Percentiles rank a stretch among this genome's conserved stretches.
phyloP scores from a whole-genome alignment of 2,888 invertebrate species.

The Zygaena filipendulae region DNA sequence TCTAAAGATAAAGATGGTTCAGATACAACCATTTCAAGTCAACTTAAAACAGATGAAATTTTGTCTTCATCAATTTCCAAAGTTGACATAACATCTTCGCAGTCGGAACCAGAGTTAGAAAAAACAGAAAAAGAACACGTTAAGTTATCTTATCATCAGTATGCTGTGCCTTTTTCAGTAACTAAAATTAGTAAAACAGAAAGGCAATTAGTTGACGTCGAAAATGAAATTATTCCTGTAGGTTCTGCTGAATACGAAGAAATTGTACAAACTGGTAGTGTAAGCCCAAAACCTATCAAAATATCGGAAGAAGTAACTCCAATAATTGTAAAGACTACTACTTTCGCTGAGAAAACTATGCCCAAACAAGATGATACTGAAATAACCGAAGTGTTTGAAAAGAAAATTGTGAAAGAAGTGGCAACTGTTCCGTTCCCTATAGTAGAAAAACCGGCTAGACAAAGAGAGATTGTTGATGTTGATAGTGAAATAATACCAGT shows the following conservation, averaged over 20 bases:
- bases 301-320: conserved; percentile 29
- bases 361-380: conserved; percentile 20
- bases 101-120: conserved; percentile 35
- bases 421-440: conserved; percentile 59
- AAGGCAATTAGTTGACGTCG: conserved; percentile 59
- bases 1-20: conserved; percentile 48
- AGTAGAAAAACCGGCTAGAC: conserved; percentile 50
- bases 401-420: conserved; percentile 38
- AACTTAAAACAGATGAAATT: conserved; percentile 52
- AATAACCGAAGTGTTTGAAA: conserved; percentile 39
- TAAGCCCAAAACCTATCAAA: conserved; percentile 43
- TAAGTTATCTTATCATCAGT: conserved; percentile 26
- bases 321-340: conserved; percentile 27
- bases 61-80: conserved; percentile 57
- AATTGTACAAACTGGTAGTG: conserved; percentile 37
- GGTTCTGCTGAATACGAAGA: conserved; percentile 55
- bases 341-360: conserved; percentile 27
- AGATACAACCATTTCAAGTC: conserved; percentile 57
- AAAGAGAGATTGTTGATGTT: conserved; percentile 61
- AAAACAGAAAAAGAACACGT: conserved; percentile 28
- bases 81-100: conserved; percentile 44
- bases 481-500: conserved; percentile 52
- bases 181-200: conserved; percentile 43
- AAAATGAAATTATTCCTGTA: conserved; percentile 55
- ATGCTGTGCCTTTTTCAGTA: conserved; percentile 46